Percentiles rank a stretch among this genome's conserved stretches.
Conservation (phyloP, 2,113 vertebrate genomes). For the Jaculus jaculus region DNA sequence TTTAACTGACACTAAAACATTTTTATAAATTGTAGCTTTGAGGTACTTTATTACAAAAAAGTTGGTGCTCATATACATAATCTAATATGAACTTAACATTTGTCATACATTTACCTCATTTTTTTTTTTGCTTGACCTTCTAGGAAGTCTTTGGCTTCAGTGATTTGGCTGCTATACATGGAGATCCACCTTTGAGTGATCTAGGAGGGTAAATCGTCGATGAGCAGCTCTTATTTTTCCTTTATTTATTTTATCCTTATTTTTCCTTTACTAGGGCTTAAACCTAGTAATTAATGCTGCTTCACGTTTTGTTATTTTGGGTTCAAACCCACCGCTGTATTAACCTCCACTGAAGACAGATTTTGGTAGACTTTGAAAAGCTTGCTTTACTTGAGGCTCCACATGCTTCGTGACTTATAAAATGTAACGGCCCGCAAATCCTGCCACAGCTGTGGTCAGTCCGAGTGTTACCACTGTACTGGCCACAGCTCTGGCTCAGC, state of each 20-base stretch:
- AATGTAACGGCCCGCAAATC: constrained; percentile 95
- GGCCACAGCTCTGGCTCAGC: constrained; percentile 78
- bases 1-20: constrained; percentile 35
- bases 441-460: constrained; percentile 93
- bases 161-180: constrained; percentile 97
- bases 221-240: constrained; percentile 96
- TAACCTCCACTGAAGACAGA: constrained; percentile 92
- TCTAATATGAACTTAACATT: constrained; percentile 66
- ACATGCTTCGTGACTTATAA: constrained; percentile 93
- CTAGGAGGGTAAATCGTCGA: constrained; percentile 96
- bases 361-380: constrained; percentile 92
- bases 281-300: constrained; percentile 95
- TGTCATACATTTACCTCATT: no score
- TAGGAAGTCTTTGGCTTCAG: constrained; percentile 97
- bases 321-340: constrained; percentile 97
- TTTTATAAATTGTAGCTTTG: constrained; percentile 59
- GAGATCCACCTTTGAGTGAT: constrained; percentile 98
- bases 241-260: no score
- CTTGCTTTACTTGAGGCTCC: constrained; percentile 96
- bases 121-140: constrained; percentile 95
- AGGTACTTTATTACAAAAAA: constrained; percentile 80
- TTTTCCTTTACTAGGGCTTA: constrained; percentile 96
- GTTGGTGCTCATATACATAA: constrained; percentile 30
- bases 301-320: constrained; percentile 98
- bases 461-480: constrained; percentile 93